Evolutionary conservation across 2,113 vertebrate species (phyloP).

Genomic region (Oreochromis spilurus): DNA sequence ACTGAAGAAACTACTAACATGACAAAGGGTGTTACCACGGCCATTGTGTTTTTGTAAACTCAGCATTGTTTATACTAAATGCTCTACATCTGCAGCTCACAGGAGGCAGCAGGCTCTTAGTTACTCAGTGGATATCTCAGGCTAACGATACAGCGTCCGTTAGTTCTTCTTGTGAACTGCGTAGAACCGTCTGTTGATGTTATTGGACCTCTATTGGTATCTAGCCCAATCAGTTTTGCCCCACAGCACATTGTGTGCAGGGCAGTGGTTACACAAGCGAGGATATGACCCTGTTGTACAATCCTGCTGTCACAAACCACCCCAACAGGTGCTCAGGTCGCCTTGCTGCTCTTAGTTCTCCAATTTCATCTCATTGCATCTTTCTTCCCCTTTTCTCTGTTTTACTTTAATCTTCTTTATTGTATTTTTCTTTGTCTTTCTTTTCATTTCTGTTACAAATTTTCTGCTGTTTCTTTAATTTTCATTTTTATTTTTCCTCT

Average conservation of each 20-base stretch:
- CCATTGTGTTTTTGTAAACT: background rate
- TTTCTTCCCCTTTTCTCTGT: background rate
- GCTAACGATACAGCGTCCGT: background rate
- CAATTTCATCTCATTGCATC: background rate
- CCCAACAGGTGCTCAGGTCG: background rate
- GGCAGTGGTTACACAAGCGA: slow-evolving; percentile 22
- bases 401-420: background rate
- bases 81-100: background rate
- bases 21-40: background rate
- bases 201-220: background rate
- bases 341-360: background rate
- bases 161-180: background rate
- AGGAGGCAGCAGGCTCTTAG: background rate
- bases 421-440: background rate
- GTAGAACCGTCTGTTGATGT: slow-evolving; percentile 20
- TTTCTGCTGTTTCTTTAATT: background rate
- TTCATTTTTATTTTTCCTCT: background rate
- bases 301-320: background rate
- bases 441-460: background rate
- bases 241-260: background rate
- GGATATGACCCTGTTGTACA: background rate
- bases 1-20: background rate
- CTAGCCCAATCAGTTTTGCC: slow-evolving; percentile 30
- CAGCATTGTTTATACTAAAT: background rate
- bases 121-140: background rate